Base-by-base conservation (phyloP, 2,797 vertebrate genomes). In the Lithobates sylvaticus region DNA sequence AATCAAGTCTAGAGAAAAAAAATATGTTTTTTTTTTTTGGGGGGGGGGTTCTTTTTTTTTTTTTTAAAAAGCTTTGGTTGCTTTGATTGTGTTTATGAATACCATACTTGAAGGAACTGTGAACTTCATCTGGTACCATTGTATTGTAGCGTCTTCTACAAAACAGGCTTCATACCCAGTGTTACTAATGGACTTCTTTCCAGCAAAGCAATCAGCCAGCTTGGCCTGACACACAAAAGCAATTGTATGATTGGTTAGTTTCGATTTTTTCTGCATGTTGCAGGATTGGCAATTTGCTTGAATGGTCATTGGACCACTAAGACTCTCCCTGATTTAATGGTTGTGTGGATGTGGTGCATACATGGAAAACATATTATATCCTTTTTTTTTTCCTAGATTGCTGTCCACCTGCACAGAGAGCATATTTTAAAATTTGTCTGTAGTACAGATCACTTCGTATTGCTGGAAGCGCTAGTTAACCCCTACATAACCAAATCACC, bases 111-210 rank as follows among this genome's bases (percentile, higher is more conserved):
- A 34, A 70, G 5, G 34, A 79, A 81, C 32, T 72, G 79, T 72
- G 79, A 81, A 82, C 27, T 15, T 1, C 54, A 54, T 74, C 73
- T 64, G 80, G 80, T 82, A 82, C 80, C 72, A 61, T 29, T 23
- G 58, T 72, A 36, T 16, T 81, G 47, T 54, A 69, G 26, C 12
- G 39, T 34, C 32, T 23, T 71, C 44, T 36, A 27, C 15, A 71
- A 23, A 58, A 15, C 23, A 27, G 29, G 71, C 78, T 27, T 61
- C n/a, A 26, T 64, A 72, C 32, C 70, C 34, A 23, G 0, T 29
- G 10, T 67, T 26, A 15, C 65, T 29, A 29, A 54, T 54, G 16
- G 50, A 54, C 50, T 18, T 26, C 26, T 67, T 67, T 29, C 10
- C 27, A 29, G 65, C 27, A 26, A 29, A 29, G n/a, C 54, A 61